phyloP scores from a whole-genome alignment of 1,140 invertebrate species.

The Drosophila navojoa region DNA sequence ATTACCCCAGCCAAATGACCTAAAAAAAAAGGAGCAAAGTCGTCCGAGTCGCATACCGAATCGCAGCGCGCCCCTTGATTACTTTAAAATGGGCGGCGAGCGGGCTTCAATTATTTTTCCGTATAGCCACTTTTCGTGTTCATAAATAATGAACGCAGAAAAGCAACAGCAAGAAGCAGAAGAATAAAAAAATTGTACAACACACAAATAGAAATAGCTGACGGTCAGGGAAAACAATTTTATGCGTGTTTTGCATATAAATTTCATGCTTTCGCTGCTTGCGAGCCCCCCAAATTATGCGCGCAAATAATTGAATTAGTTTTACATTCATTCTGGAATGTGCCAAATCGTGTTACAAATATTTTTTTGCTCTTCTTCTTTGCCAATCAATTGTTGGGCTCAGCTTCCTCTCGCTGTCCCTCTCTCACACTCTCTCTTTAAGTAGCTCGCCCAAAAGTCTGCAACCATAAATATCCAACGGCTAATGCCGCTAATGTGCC shows the following conservation, averaged over 20 bases:
- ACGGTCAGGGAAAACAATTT: constrained; percentile 53
- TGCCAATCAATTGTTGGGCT: constrained; percentile 74
- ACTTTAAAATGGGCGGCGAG: constrained; percentile 69
- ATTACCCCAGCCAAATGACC: constrained; percentile 53
- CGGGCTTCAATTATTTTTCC: constrained; percentile 72
- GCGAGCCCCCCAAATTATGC: constrained; percentile 64
- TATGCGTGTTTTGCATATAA: constrained; percentile 82
- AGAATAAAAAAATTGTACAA: background rate
- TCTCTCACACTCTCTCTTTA: too few species aligned
- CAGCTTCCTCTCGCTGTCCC: background rate
- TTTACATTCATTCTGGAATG: constrained; percentile 32
- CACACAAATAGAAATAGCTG: background rate
- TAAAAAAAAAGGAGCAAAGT: constrained; percentile 44
- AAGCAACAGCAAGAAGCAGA: constrained; percentile 9
- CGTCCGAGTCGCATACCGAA: too few species aligned
- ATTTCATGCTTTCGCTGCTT: constrained; percentile 60
- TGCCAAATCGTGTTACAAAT: constrained; percentile 69
- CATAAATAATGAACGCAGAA: constrained; percentile 69
- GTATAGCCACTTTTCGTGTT: constrained; percentile 66
- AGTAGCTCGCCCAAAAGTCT: constrained; percentile 38
- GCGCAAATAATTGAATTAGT: constrained; percentile 81
- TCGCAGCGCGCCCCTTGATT: constrained; percentile 49
- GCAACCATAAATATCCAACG: constrained; percentile 21
- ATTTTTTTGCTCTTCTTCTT: constrained; percentile 45
- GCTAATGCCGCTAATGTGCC: constrained; percentile 10